A percentile compares a stretch with the other conserved stretches of the same genome.
Evolutionary conservation across 1,140 invertebrate genomes (phyloP).

Genomic region (Dreissena polymorpha): DNA sequence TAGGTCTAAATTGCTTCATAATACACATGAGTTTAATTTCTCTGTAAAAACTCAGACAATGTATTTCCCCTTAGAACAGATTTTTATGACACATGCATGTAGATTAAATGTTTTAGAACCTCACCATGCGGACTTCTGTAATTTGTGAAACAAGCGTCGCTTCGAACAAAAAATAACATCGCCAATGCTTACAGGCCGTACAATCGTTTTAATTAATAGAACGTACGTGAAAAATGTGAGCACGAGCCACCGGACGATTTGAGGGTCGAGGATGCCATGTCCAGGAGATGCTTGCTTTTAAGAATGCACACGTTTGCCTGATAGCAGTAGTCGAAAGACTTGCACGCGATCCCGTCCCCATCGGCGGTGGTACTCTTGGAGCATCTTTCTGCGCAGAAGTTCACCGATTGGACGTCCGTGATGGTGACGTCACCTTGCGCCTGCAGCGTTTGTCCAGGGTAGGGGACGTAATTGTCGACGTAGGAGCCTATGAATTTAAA

Average conservation of each 20-base stretch:
- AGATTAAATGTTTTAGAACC: too few species aligned
- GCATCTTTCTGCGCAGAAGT: conserved; percentile 46
- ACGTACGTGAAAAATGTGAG: conserved; percentile 44
- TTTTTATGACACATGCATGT: too few species aligned
- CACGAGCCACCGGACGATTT: not conserved
- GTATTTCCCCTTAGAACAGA: too few species aligned
- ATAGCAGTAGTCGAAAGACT: conserved; percentile 50
- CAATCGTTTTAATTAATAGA: too few species aligned
- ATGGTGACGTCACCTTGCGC: conserved; percentile 21
- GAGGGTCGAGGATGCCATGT: conserved; percentile 17
- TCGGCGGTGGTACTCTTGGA: conserved; percentile 10
- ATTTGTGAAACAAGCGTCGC: too few species aligned
- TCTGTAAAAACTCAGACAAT: too few species aligned
- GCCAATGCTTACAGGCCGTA: too few species aligned
- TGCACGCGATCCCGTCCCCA: conserved; percentile 9
- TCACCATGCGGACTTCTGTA: too few species aligned
- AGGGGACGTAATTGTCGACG: conserved; percentile 29
- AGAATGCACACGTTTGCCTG: conserved; percentile 28
- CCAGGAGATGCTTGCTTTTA: conserved; percentile 33
- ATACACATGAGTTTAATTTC: too few species aligned
- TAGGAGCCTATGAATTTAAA: conserved; percentile 23
- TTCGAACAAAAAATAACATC: too few species aligned
- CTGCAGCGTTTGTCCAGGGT: conserved; percentile 25
- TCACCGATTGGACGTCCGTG: conserved; percentile 11
- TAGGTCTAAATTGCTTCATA: too few species aligned